Conservation (phyloP, 2,888 invertebrate genomes). For the Agonopterix arenella region DNA sequence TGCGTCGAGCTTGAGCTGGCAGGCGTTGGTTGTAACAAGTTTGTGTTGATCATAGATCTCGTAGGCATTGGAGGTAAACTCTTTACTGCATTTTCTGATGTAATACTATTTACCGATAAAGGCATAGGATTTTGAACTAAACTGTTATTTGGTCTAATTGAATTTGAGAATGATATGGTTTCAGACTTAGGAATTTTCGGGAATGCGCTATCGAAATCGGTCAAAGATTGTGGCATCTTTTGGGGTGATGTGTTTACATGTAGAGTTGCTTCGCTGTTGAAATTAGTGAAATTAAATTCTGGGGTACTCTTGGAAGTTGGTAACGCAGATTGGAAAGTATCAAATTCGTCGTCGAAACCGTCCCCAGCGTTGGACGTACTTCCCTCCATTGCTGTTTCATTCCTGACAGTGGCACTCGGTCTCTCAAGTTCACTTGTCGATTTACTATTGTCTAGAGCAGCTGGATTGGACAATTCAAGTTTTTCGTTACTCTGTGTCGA, state of each 20-base stretch:
- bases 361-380: conserved; percentile 13
- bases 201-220: conserved; percentile 28
- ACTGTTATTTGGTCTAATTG: conserved; percentile 27
- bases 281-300: conserved; percentile 17
- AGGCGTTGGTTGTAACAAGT: conserved; percentile 45
- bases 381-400: conserved; percentile 2
- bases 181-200: conserved; percentile 37
- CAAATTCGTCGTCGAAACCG: conserved; percentile 56
- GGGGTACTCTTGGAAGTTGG: conserved; percentile 26
- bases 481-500: conserved; percentile 33
- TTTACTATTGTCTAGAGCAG: conserved; percentile 9
- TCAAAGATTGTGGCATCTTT: conserved; percentile 12
- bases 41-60: conserved; percentile 17
- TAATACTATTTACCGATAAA: conserved; percentile 17
- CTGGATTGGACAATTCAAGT: conserved; percentile 9
- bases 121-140: conserved; percentile 19
- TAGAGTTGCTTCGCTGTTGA: conserved; percentile 11
- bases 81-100: conserved; percentile 21
- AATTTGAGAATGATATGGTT: conserved; percentile 35
- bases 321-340: conserved; percentile 62
- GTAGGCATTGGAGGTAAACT: conserved; percentile 15
- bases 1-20: conserved; percentile 24
- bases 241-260: conserved; percentile 13
- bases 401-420: conserved; percentile 9
- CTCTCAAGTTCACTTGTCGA: neutral